Conservation (phyloP, 2,113 vertebrate species). For the Talpa occidentalis region DNA sequence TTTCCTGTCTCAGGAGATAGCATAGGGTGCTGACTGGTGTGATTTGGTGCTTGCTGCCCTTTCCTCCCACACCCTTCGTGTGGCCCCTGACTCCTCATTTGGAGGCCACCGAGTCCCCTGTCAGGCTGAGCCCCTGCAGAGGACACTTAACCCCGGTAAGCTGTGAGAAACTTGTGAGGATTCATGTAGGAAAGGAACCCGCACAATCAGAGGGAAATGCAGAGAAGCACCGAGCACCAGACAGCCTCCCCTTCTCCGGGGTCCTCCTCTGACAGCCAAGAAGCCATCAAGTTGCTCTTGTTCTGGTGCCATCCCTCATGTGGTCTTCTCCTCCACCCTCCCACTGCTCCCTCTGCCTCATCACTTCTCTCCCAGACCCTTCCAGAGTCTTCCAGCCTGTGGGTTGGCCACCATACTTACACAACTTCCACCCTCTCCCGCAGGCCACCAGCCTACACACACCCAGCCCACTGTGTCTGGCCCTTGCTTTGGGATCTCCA, state of each 20-base stretch:
- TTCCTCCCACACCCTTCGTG: accelerated
- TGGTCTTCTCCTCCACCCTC: not conserved
- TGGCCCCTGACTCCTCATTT: not conserved
- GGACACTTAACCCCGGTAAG: not conserved
- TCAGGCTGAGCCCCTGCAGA: not conserved
- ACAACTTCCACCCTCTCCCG: not conserved
- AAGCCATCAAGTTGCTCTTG: not conserved
- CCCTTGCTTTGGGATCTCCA: not conserved
- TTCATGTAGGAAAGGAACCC: not conserved
- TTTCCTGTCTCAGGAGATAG: not conserved
- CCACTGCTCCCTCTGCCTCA: not conserved
- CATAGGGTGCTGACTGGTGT: not conserved
- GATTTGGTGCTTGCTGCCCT: not conserved
- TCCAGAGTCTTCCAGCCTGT: not conserved
- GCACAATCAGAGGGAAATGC: not conserved
- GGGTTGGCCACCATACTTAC: not conserved
- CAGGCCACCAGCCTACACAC: not conserved
- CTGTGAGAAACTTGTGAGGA: not conserved
- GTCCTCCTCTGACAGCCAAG: accelerated
- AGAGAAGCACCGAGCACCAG: not conserved
- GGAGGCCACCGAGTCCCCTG: not conserved
- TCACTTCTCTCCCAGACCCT: not conserved
- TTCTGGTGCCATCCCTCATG: too few relatives aligned
- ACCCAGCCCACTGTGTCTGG: not conserved
- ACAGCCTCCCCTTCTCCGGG: accelerated